Percentiles rank a stretch among this genome's conserved stretches.
Conservation (phyloP, 2,888 invertebrate genomes). For the Tetrapedia diversipes region DNA sequence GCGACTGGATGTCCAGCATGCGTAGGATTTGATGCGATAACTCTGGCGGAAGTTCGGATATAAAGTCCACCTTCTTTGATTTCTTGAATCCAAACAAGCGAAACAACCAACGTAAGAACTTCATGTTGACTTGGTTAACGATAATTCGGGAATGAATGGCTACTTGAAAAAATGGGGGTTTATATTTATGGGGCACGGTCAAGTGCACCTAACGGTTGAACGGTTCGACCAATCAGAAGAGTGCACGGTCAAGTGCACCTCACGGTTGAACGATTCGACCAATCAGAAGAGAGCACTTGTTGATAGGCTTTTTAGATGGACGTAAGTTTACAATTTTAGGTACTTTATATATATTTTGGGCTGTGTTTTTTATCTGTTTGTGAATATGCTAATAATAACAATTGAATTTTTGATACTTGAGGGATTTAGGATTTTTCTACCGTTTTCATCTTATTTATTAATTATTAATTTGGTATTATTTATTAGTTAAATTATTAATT, state of each 20-base stretch:
- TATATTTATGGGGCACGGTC: too few relatives aligned
- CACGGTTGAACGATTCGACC: conserved; percentile 13
- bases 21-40: conserved; percentile 35
- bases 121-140: conserved; percentile 19
- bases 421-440: too few relatives aligned
- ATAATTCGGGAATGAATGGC: conserved; percentile 13
- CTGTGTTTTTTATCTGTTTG: too few relatives aligned
- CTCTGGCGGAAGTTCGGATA: conserved; percentile 30
- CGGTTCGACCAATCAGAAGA: too few relatives aligned
- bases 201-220: too few relatives aligned
- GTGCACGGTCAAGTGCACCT: neutral
- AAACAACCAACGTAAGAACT: conserved; percentile 36
- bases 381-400: too few relatives aligned
- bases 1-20: conserved; percentile 34
- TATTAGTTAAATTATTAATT: too few relatives aligned
- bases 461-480: too few relatives aligned
- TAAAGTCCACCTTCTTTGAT: conserved; percentile 32
- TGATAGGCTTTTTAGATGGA: neutral
- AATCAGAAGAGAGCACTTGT: conserved; percentile 17
- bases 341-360: too few relatives aligned
- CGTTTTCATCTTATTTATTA: too few relatives aligned
- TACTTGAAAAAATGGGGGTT: neutral
- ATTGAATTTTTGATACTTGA: too few relatives aligned
- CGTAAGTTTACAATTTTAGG: too few relatives aligned
- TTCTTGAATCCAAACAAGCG: conserved; percentile 21